phyloP scores from a whole-genome alignment of 2,797 vertebrate species.

The Staurois parvus region DNA sequence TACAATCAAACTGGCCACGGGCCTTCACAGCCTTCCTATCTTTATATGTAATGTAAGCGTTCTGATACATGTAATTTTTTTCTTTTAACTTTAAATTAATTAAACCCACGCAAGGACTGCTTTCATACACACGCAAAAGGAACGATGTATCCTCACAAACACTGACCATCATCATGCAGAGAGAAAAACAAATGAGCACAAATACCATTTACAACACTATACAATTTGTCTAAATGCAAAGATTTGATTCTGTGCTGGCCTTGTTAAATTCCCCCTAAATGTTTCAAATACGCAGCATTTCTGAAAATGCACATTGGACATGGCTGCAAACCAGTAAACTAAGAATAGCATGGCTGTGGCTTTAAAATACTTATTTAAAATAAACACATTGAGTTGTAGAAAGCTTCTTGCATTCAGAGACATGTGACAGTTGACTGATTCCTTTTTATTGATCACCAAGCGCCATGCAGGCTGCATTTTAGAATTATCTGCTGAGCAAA shows the following conservation, averaged over 20 bases:
- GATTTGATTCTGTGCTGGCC: background rate
- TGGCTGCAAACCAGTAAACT: background rate
- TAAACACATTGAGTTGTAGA: background rate
- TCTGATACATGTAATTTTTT: no score
- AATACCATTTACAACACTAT: background rate
- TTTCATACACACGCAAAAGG: no score
- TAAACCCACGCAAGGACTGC: no score
- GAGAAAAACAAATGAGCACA: no score
- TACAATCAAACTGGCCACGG: no score
- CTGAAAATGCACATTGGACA: background rate
- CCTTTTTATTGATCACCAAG: slow-evolving; percentile 45
- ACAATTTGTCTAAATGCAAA: background rate
- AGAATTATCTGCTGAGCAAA: slow-evolving; percentile 49
- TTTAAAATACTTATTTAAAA: background rate
- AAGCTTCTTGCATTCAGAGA: slow-evolving; percentile 16
- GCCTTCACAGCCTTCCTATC: no score
- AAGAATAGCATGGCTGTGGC: background rate
- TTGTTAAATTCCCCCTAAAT: background rate
- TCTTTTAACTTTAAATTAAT: no score
- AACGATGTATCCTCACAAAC: background rate
- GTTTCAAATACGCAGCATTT: background rate
- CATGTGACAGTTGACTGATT: slow-evolving; percentile 46
- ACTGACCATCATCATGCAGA: background rate
- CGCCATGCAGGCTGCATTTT: slow-evolving; percentile 5
- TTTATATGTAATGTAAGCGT: no score